phyloP scores from a whole-genome alignment of 2,113 vertebrate genomes.

The Theristicus caerulescens region DNA sequence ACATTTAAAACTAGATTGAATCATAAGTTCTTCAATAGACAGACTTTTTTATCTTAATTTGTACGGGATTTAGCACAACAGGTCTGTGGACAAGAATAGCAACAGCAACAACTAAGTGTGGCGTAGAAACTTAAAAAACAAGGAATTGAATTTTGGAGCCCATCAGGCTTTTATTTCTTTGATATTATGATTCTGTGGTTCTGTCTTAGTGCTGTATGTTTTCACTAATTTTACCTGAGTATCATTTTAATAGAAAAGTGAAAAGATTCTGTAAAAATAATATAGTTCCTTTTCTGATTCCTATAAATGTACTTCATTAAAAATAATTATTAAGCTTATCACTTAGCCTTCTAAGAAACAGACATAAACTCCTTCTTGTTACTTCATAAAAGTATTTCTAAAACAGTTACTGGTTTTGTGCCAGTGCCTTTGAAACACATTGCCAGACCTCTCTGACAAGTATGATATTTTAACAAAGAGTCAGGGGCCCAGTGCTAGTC shows the following conservation, averaged over 20 bases:
- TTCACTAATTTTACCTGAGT: neutral
- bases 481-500: neutral
- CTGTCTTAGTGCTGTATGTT: neutral
- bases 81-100: neutral
- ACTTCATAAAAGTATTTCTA: neutral
- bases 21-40: neutral
- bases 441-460: neutral
- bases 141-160: neutral
- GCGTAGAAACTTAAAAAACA: neutral
- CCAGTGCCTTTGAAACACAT: neutral
- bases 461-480: neutral
- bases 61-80: neutral
- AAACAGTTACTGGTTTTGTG: neutral
- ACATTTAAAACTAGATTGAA: neutral
- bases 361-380: neutral
- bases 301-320: neutral
- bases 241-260: neutral
- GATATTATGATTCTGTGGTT: neutral
- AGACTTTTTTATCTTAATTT: neutral
- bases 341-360: neutral
- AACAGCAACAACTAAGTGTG: neutral
- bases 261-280: neutral
- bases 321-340: neutral
- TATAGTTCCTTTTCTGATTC: neutral
- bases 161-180: neutral